Conservation (phyloP, 2,888 invertebrate genomes). For the Lathronympha strigana region DNA sequence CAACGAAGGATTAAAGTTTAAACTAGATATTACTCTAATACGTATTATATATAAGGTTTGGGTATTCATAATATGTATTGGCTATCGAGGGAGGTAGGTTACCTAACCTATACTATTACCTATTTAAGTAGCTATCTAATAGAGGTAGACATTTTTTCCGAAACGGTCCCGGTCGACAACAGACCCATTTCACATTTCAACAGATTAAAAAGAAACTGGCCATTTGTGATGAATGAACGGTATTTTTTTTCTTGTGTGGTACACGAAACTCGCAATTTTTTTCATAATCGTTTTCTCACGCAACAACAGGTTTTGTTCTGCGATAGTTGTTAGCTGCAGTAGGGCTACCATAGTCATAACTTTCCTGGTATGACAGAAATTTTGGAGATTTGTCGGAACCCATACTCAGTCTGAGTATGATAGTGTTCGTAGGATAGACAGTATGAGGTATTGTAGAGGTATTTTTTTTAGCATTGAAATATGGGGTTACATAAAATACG, state of each 20-base stretch:
- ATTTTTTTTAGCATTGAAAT: too few relatives aligned
- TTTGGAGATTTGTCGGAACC: not conserved
- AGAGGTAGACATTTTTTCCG: not conserved
- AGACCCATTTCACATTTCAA: slow-evolving; percentile 15
- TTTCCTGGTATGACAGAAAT: not conserved
- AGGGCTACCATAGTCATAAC: not conserved
- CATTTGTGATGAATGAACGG: slow-evolving; percentile 20
- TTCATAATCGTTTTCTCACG: slow-evolving; percentile 30
- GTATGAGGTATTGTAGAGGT: not conserved
- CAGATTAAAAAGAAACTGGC: slow-evolving; percentile 23
- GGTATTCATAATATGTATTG: not conserved
- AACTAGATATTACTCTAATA: too few relatives aligned
- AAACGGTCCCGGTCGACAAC: slow-evolving; percentile 9
- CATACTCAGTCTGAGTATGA: too few relatives aligned
- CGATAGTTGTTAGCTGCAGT: slow-evolving; percentile 23
- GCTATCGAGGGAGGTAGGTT: too few relatives aligned
- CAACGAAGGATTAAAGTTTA: not conserved
- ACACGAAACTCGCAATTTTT: slow-evolving; percentile 16
- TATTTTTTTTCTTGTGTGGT: slow-evolving; percentile 12
- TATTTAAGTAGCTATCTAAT: slow-evolving; percentile 2
- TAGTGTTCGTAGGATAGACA: not conserved
- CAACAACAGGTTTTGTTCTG: slow-evolving; percentile 34
- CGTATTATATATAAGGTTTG: too few relatives aligned
- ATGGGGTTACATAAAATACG: too few relatives aligned
- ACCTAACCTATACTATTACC: too few relatives aligned